Percentiles rank a stretch among this genome's conserved stretches.
These are phyloP conservation scores for Brenthis hecate DNA, from an alignment of 2,888 invertebrate species.

Conservation along the genomic window DNA sequence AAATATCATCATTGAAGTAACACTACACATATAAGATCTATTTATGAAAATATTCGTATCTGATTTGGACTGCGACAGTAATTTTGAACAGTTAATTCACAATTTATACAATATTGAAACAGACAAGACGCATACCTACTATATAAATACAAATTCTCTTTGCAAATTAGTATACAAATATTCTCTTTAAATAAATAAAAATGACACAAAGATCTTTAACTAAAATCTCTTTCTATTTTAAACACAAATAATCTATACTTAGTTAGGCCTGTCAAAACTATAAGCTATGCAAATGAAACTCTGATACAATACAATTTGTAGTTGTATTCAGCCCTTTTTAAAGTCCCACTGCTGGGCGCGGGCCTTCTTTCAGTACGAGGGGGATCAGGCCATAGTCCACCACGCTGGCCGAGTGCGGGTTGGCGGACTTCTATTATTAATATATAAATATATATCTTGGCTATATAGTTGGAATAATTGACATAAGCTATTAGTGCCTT, in stretches of 20 bases:
- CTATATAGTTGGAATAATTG: slow-evolving; percentile 28
- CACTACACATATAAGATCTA: slow-evolving; percentile 12
- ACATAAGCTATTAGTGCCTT: slow-evolving; percentile 38
- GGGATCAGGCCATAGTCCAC: too few species aligned
- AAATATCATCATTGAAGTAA: slow-evolving; percentile 17
- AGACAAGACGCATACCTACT: background rate
- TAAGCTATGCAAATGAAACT: slow-evolving; percentile 12
- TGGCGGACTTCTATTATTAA: too few species aligned
- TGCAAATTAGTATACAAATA: background rate
- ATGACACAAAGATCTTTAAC: too few species aligned
- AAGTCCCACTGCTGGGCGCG: too few species aligned
- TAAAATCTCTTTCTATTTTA: background rate
- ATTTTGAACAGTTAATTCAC: too few species aligned
- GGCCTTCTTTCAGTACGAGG: too few species aligned
- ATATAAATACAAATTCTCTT: background rate
- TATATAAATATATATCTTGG: slow-evolving; percentile 16
- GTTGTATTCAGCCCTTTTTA: background rate
- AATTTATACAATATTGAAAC: too few species aligned
- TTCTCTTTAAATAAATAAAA: background rate
- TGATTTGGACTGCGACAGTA: background rate
- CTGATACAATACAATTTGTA: slow-evolving; percentile 9
- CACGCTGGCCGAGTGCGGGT: too few species aligned
- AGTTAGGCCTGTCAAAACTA: slow-evolving; percentile 18
- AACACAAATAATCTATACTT: background rate
- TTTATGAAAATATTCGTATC: slow-evolving; percentile 16